phyloP scores from a whole-genome alignment of 2,888 invertebrate species.

The Nebria brevicollis region DNA sequence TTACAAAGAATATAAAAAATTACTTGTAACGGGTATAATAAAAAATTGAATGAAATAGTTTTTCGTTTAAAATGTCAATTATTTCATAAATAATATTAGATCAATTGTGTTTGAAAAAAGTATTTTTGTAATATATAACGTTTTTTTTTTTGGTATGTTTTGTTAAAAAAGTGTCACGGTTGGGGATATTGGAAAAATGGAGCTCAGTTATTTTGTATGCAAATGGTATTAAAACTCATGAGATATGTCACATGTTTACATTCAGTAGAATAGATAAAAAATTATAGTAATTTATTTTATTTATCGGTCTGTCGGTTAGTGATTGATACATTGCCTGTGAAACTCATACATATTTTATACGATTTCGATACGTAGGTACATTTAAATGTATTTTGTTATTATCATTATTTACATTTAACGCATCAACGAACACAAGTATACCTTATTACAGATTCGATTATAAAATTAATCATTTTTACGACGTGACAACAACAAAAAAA shows the following conservation, averaged over 20 bases:
- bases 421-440: conserved; percentile 1
- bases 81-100: too few relatives aligned
- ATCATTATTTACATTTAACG: not conserved
- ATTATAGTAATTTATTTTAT: conserved; percentile 16
- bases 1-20: not conserved
- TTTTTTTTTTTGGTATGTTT: not conserved
- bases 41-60: too few relatives aligned
- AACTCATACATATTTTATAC: conserved; percentile 19
- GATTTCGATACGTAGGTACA: not conserved
- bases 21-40: too few relatives aligned
- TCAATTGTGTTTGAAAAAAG: too few relatives aligned
- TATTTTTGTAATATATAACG: too few relatives aligned
- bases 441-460: too few relatives aligned
- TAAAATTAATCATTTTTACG: too few relatives aligned
- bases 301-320: conserved; percentile 9
- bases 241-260: conserved; percentile 3
- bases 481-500: too few relatives aligned
- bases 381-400: conserved; percentile 11
- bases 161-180: not conserved
- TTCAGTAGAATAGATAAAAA: conserved; percentile 8
- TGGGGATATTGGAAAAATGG: not conserved
- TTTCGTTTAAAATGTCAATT: too few relatives aligned
- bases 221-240: conserved; percentile 8
- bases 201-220: not conserved
- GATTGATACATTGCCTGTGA: conserved; percentile 8